Evolutionary conservation across 2,888 invertebrate species (phyloP).

Genomic region (Conomelus anceps): DNA sequence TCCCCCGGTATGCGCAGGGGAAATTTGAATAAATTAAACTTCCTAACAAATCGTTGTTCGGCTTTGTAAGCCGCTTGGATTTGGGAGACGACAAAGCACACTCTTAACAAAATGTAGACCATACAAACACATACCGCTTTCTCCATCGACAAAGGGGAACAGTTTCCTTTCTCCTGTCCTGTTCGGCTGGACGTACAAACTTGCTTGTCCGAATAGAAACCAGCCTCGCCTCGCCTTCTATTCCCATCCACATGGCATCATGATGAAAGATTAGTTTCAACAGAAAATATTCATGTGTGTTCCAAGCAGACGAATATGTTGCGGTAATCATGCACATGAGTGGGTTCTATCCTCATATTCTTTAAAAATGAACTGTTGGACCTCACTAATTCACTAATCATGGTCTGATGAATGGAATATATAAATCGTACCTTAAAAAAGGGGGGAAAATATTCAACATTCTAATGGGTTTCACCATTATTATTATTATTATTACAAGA

Average conservation of each 20-base stretch:
- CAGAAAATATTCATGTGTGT: background rate
- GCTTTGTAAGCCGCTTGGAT: background rate
- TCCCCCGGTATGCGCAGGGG: background rate
- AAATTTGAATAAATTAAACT: background rate
- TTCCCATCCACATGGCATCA: no score
- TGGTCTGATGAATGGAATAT: no score
- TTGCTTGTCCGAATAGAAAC: background rate
- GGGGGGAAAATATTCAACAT: no score
- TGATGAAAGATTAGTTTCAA: background rate
- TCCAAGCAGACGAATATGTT: background rate
- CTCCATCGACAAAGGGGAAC: background rate
- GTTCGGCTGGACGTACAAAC: background rate
- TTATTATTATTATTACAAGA: no score
- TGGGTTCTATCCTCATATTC: background rate
- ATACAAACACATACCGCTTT: slow-evolving; percentile 15
- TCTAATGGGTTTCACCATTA: no score
- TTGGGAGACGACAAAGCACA: background rate
- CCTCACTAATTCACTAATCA: no score
- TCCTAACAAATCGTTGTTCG: background rate
- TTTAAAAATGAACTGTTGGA: no score
- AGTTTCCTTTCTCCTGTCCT: background rate
- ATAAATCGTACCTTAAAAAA: no score
- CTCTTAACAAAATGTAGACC: background rate
- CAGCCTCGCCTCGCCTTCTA: no score
- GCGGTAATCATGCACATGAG: background rate